Conservation (phyloP, 1,140 invertebrate genomes). For the Tetramorium alpestre region DNA sequence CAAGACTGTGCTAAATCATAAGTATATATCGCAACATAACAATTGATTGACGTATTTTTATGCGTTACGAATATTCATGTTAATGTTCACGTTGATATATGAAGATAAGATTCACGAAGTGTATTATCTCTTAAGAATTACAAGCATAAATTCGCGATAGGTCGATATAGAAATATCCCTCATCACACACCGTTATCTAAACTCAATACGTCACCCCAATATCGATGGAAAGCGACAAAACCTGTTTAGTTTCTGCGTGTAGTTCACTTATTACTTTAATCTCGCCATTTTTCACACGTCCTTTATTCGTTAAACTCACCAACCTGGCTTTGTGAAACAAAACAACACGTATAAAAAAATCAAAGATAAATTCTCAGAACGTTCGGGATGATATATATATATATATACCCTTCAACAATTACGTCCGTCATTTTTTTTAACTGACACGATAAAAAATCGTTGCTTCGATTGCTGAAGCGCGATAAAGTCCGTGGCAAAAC, state of each 20-base stretch:
- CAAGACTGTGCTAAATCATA: neutral
- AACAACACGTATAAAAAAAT: neutral
- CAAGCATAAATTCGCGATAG: neutral
- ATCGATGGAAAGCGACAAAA: slow-evolving; percentile 28
- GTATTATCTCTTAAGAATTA: slow-evolving; percentile 26
- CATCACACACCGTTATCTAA: slow-evolving; percentile 31
- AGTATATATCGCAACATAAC: neutral
- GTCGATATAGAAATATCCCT: slow-evolving; percentile 29
- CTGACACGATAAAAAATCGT: neutral
- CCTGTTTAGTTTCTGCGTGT: slow-evolving; percentile 1
- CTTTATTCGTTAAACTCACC: neutral
- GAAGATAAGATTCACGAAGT: neutral
- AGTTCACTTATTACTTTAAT: slow-evolving; percentile 19
- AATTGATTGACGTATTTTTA: neutral
- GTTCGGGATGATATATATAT: neutral
- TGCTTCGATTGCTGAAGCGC: neutral
- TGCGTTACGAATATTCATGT: neutral
- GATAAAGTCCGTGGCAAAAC: neutral
- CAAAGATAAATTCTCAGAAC: neutral
- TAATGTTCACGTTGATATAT: slow-evolving; percentile 20
- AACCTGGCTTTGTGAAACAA: neutral
- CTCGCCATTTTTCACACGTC: slow-evolving; percentile 5
- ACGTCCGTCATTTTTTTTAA: neutral
- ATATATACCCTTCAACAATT: neutral
- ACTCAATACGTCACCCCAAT: slow-evolving; percentile 28